Base-by-base conservation (phyloP, 2,888 invertebrate genomes). In the Morpho deidamia region DNA sequence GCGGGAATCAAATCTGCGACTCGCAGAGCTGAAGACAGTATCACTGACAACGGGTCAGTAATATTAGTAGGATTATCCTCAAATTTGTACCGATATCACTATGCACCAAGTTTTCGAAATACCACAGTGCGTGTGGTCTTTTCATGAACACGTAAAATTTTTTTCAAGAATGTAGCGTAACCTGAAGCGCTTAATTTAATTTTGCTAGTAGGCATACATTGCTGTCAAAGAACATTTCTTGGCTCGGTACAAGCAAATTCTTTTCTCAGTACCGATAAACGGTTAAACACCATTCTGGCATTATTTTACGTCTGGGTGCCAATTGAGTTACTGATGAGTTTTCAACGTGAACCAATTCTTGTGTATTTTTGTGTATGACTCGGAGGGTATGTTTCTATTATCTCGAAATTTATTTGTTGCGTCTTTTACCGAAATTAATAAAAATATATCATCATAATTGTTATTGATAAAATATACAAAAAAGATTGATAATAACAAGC, bases 251-350 rank as follows among this genome's bases (percentile, higher is more conserved):
- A 42, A 47, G 41, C 32, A 32, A 44, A 44, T 49, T 52, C 54
- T 59, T 57, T 57, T 59, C 53, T 55, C 46, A 51, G 42, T 50
- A 41, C 35, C 35, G 43, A 35, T 37, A 51, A 54, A 57, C 53
- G 51, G 52, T 52, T 45, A 56, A 61, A 59, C 53, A 50, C 57
- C 53, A 46, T 51, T 40, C 50, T 52, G 55, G 53, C 51, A 49
- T 52, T 42, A 54, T 52, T 46, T 47, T 39, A 38, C 32, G 44
- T 51, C 43, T 14, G n/a, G 55, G 54, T 63, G 60, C 55, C 60
- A 60, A 60, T 57, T 54, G 59, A 57, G 43, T 49, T 50, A 58
- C 55, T 59, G 56, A 61, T 58, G 57, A 44, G 41, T 56, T 54
- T 44, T 12, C 41, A 38, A 8, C 39, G 44, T 51, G 44, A 47